Base-by-base conservation (phyloP, 1,140 invertebrate species). In the Nylanderia fulva region DNA sequence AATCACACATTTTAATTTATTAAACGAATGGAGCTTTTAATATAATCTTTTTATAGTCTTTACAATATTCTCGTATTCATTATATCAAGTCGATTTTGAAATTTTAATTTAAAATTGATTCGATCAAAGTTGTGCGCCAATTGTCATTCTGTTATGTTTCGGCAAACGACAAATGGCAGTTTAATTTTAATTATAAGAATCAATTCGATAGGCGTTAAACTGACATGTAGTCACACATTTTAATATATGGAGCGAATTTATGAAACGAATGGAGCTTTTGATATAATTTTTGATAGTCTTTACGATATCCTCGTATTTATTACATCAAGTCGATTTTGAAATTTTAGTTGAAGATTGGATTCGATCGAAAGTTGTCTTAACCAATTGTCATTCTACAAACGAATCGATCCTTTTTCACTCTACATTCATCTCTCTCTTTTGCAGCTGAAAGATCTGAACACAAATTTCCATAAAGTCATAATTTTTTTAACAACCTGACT, bases 401-500 rank as follows among this genome's bases (percentile, higher is more conserved):
- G 36, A 45, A 71, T 33, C 11, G 68, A 52, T 13, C 36, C 36
- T 39, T 21, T 42, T 33, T 54, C 7, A 7, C n/a, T 45, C 1
- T n/a, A 13, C 42, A 13, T 33, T 3, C 33, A 6, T 56, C 45
- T 13, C 8, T 21, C 1, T 13, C 11, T 45, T 63, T 15, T 29
- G 2, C 13, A 29, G 24, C 15, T 33, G 33, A 72, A 72, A 72
- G 77, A 15, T 45, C 42, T 52, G 77, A 42, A 45, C 52, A 42
- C 56, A 29, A 42, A 82, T 82, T 72, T 82, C n/a, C 66, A 71
- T 58, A 56, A 72, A 45, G 54, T 27, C 13, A n/a, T 54, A 58
- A 60, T 82, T 82, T 72, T 71, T 29, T 71, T 29, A 82, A 82
- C 54, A 45, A 60, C 13, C 77, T 42, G 36, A 24, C 29, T 24